phyloP scores from a whole-genome alignment of 2,797 vertebrate genomes.

The Sciaenops ocellatus region DNA sequence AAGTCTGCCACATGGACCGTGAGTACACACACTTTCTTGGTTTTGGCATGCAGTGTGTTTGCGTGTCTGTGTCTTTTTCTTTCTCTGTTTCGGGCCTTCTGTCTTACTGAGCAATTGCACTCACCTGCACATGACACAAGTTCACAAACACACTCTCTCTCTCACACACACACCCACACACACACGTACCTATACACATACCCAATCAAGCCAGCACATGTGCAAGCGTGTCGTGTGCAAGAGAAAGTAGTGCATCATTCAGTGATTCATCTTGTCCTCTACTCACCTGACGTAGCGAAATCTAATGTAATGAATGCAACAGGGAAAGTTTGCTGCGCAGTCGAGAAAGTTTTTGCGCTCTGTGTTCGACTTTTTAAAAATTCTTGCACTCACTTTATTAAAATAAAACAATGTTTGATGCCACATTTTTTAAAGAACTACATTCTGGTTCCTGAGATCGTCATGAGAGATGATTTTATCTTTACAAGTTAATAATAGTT shows the following conservation, averaged over 20 bases:
- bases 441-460: neutral
- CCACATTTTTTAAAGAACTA: neutral
- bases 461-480: neutral
- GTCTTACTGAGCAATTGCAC: constrained; percentile 26
- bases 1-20: constrained; percentile 99
- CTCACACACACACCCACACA: constrained; percentile 45
- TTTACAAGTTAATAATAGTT: neutral
- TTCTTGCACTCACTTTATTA: neutral
- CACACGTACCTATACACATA: constrained; percentile 17
- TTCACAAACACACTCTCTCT: constrained; percentile 10
- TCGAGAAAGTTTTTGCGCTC: neutral
- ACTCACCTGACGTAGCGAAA: constrained; percentile 35
- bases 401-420: constrained; percentile 6
- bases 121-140: constrained; percentile 17
- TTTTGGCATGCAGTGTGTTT: constrained; percentile 23
- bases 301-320: constrained; percentile 19
- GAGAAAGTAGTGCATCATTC: constrained; percentile 62
- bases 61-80: constrained; percentile 11
- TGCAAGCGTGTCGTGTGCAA: constrained; percentile 57
- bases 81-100: constrained; percentile 8
- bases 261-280: constrained; percentile 57
- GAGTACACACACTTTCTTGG: constrained; percentile 83
- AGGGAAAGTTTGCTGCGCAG: neutral
- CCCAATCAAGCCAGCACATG: constrained; percentile 65
- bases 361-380: neutral